phyloP scores from a whole-genome alignment of 37 sponge, comb jelly and placozoan species.

The Chondrosia reniformis region DNA sequence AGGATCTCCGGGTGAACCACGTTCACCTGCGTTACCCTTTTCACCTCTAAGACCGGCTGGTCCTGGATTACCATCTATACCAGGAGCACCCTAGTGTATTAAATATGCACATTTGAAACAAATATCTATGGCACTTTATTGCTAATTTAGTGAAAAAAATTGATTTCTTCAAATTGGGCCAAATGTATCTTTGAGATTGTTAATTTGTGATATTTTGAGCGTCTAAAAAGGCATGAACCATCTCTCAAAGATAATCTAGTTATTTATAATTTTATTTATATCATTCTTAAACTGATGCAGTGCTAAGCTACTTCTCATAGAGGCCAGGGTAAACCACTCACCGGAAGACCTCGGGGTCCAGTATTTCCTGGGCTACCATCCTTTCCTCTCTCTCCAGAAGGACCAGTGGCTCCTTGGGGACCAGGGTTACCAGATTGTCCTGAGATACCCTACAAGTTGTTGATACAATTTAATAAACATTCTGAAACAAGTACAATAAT shows the following conservation, averaged over 20 bases:
- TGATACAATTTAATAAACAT: neutral
- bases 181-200: no score
- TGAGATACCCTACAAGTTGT: conserved; percentile 4
- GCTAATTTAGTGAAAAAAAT: no score
- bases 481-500: neutral
- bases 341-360: conserved; percentile 19
- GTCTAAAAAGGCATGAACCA: no score
- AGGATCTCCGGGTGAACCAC: conserved; percentile 40
- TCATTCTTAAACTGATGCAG: no score
- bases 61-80: conserved; percentile 32
- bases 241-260: no score
- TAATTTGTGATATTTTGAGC: no score
- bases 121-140: no score
- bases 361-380: conserved; percentile 15
- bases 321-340: no score
- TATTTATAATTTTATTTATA: no score
- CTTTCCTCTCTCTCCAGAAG: conserved; percentile 50
- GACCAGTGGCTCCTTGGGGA: conserved; percentile 47
- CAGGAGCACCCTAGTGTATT: conserved; percentile 8
- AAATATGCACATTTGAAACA: no score
- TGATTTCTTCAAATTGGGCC: no score
- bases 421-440: conserved; percentile 22
- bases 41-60: conserved; percentile 62
- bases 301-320: no score
- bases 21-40: conserved; percentile 60